Base-by-base conservation (phyloP, 2,888 invertebrate genomes). In the Nephrocerus scutellatus region DNA sequence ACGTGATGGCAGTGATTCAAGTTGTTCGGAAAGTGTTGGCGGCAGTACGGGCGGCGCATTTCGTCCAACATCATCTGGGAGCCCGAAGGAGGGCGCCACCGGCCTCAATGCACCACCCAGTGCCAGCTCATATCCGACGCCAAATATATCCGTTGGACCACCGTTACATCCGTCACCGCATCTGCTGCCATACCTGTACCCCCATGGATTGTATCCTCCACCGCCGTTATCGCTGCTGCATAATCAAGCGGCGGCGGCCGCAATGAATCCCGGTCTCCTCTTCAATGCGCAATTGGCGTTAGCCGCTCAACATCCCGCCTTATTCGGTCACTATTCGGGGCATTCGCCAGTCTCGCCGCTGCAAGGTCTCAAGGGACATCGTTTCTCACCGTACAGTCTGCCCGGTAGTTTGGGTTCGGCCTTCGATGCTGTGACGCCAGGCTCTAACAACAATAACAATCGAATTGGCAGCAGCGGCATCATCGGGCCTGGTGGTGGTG, bases 111-210 rank as follows among this genome's bases (percentile, higher is more conserved):
- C 55, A 15, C 66, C 70, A 16, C 59, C 57, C 32, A 44, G 51
- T 75, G 77, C 1, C 76, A n/a, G 78, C n/a, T 77, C 77, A 48
- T 85, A 85, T 50, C 89, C 89, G 1, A 82, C 88, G 48, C 92
- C 92, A 14, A 93, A 93, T 71, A 91, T 92, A 47, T 90, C 90
- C 21, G 84, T 93, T 25, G 93, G 92, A 34, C 92, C 92, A 25
- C 91, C 91, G 30, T 84, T 91, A 30, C 92, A 92, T 60, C 90
- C 91, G 30, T 89, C 90, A 34, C 81, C 88, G 22, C 84, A 82
- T 68, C 74, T 87, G 62, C 73, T 93, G 62, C 92, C 93, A 52
- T 93, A 93, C 74, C 80, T 95, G 36, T 93, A 92, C 68, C 90
- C 90, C 22, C 86, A 82, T 33, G 88, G 89, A 21, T 73, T 92